These are phyloP conservation scores for Psylliodes chrysocephalus DNA, from an alignment of 2,888 invertebrate genomes.

Conservation along the genomic window DNA sequence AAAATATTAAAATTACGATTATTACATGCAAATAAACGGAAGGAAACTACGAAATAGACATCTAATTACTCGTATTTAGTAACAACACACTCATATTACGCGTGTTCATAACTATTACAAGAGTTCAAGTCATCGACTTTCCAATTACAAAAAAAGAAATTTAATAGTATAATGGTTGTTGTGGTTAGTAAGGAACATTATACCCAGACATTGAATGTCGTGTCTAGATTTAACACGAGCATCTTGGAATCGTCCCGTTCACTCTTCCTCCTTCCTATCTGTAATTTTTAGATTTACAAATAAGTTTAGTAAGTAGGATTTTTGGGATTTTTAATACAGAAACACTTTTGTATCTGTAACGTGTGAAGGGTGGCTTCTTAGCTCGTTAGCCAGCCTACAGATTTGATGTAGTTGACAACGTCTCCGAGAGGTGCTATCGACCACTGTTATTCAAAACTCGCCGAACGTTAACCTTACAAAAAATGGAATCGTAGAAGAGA, in stretches of 20 bases:
- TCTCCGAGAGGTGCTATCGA: too few species aligned
- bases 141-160: constrained; percentile 53
- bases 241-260: neutral
- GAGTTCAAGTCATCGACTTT: constrained; percentile 51
- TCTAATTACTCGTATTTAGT: constrained; percentile 36
- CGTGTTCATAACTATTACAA: constrained; percentile 44
- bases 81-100: constrained; percentile 34
- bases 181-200: constrained; percentile 31
- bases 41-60: constrained; percentile 36
- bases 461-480: too few species aligned
- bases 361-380: too few species aligned
- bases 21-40: constrained; percentile 34
- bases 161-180: constrained; percentile 41
- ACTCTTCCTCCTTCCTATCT: neutral
- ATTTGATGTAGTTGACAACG: too few species aligned
- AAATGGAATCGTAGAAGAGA: too few species aligned
- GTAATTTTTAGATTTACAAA: too few species aligned
- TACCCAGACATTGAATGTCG: constrained; percentile 34
- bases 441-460: too few species aligned
- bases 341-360: too few species aligned
- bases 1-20: constrained; percentile 2
- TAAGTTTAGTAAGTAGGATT: too few species aligned
- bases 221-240: constrained; percentile 33
- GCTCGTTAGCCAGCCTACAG: too few species aligned
- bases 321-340: neutral